Percentiles rank a stretch among this genome's conserved stretches.
phyloP scores from a whole-genome alignment of 92 coral and sea anemone species.

The Epizoanthus illoricatus region DNA sequence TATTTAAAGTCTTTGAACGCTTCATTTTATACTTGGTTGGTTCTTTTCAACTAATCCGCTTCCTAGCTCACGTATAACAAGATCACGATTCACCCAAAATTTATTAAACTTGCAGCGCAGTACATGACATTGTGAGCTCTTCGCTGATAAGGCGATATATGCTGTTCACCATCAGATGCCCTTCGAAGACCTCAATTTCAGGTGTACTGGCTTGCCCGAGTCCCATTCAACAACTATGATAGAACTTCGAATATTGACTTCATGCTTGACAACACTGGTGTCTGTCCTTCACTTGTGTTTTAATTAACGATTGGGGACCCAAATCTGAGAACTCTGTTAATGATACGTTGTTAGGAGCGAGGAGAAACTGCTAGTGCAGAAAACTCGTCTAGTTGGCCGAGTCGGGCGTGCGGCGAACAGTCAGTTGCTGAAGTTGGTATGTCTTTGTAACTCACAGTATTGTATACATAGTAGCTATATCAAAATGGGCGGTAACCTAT shows the following conservation, averaged over 20 bases:
- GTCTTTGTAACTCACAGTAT: background rate
- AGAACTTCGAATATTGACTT: too few relatives aligned
- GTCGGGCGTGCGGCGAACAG: background rate
- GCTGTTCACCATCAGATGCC: too few relatives aligned
- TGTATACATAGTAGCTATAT: background rate
- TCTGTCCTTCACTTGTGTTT: too few relatives aligned
- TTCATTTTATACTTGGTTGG: constrained; percentile 7
- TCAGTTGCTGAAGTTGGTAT: constrained; percentile 4
- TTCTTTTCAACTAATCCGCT: constrained; percentile 22
- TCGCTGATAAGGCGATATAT: background rate
- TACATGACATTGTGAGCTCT: background rate
- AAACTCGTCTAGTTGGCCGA: background rate
- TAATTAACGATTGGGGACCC: too few relatives aligned
- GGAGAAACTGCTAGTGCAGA: background rate
- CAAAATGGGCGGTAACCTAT: constrained; percentile 9
- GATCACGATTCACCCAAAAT: background rate
- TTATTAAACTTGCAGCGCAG: background rate
- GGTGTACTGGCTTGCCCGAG: too few relatives aligned
- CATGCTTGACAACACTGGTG: too few relatives aligned
- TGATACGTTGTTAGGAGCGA: background rate
- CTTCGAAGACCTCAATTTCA: too few relatives aligned
- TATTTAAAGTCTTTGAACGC: background rate
- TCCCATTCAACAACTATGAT: too few relatives aligned
- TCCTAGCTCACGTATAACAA: constrained; percentile 3
- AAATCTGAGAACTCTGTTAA: background rate